Evolutionary conservation across 2,113 vertebrate species (phyloP).

Genomic region (Scytalopus superciliaris): DNA sequence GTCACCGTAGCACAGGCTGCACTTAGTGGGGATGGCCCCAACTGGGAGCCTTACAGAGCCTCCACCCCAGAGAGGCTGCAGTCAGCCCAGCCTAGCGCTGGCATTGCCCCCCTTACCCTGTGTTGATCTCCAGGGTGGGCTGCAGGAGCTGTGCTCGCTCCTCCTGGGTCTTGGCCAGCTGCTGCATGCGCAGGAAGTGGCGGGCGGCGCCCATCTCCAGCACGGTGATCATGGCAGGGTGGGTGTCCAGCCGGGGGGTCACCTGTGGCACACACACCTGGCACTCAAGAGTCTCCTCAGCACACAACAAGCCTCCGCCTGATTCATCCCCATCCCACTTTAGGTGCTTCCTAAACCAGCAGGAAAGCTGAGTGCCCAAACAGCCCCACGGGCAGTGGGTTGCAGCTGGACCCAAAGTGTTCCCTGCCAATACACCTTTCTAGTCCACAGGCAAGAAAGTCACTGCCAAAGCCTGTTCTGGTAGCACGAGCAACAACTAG

Average conservation of each 20-base stretch:
- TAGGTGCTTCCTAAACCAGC: not conserved
- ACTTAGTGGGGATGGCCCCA: not conserved
- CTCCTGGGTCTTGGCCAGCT: constrained; percentile 88
- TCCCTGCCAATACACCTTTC: not conserved
- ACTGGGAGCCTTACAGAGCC: not conserved
- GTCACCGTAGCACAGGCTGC: not conserved
- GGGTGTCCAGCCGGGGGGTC: constrained; percentile 90
- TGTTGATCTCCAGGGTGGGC: constrained; percentile 95
- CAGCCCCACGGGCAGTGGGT: not conserved
- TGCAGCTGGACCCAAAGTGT: not conserved
- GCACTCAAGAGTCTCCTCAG: not conserved
- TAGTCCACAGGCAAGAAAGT: not conserved
- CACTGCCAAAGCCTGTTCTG: not conserved
- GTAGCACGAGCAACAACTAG: not conserved
- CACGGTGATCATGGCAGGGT: constrained; percentile 97
- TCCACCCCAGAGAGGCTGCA: too few species aligned
- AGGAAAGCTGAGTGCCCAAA: not conserved
- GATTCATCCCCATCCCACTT: not conserved
- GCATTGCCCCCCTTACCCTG: constrained; percentile 75
- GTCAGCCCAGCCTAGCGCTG: not conserved
- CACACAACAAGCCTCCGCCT: not conserved
- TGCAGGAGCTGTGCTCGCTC: constrained; percentile 93
- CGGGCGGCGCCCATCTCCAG: constrained; percentile 97
- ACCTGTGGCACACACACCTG: constrained; percentile 73
- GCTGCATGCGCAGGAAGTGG: constrained; percentile 96